phyloP scores from a whole-genome alignment of 2,888 invertebrate species.

The Anoplius nigerrimus region DNA sequence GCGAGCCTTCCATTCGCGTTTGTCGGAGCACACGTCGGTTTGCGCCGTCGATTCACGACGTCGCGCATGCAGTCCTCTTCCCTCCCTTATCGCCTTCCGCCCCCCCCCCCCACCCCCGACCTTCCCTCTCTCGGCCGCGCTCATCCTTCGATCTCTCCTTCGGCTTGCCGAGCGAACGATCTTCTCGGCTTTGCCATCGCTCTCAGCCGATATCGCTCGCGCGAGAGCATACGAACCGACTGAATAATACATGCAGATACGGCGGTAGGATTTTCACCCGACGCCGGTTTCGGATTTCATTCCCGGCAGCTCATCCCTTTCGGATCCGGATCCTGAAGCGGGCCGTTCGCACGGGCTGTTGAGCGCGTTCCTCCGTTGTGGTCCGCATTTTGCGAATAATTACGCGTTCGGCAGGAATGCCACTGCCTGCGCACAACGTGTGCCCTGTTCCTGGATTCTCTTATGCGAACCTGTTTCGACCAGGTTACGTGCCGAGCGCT shows the following conservation, averaged over 20 bases:
- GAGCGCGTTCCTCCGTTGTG: constrained; percentile 5
- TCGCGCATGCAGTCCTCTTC: too few species aligned
- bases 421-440: neutral
- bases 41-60: too few species aligned
- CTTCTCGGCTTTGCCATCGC: neutral
- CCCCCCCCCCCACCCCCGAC: too few species aligned
- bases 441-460: neutral
- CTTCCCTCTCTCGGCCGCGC: neutral
- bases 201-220: neutral
- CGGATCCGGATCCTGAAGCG: constrained; percentile 9
- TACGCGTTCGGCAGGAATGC: constrained; percentile 31
- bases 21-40: too few species aligned
- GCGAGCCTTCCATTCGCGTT: too few species aligned
- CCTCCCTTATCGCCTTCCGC: neutral
- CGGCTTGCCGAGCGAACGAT: neutral
- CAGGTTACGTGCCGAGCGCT: neutral
- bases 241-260: constrained; percentile 9
- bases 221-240: constrained; percentile 5
- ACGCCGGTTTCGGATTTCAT: constrained; percentile 5
- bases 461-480: neutral
- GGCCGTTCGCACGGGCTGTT: constrained; percentile 10
- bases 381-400: constrained; percentile 40
- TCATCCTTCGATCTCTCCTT: neutral
- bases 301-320: constrained; percentile 6
- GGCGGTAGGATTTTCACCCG: neutral